Evolutionary conservation across 2,113 vertebrate genomes (phyloP), one percentile per base, ranked within the genome.

Genomic region (Ceyx cyanopectus): DNA sequence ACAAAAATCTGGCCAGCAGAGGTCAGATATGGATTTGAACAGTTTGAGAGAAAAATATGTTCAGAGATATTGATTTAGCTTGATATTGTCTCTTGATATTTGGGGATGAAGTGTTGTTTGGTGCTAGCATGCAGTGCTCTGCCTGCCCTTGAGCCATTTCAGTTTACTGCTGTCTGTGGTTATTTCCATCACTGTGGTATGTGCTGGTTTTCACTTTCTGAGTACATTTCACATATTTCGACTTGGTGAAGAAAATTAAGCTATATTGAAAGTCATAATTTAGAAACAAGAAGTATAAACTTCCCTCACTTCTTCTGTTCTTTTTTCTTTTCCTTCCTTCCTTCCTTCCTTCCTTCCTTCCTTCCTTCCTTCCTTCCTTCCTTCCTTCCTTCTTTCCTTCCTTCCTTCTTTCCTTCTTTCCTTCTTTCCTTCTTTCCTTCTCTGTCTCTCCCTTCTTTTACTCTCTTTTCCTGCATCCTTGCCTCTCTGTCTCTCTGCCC

Each of bases 11-110:
- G 89, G 50, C 84, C 95, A 92, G 89, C 62, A 90, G 95, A 90
- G 91, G 74, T 94, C 90, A 95, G 92, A 30, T 87, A 79, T 8
- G 37, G 73, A 68, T 89, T 79, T 89, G 58, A 91, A 66, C 41
- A 66, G 29, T 50, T n/a, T 58, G 21, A 62, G 26, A 93, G 54
- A 27, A 51, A 41, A 77, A 80, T 26, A 17, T 29, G 10, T 23
- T 63, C 45, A 21, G 23, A 92, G 19, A 32, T 84, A 57, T 6
- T 57, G 0, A 30, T 78, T 75, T 50, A 7, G 8, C 13, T 81
- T 81, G 18, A 40, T 60, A 29, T 6, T 56, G 4, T 74, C 17
- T 74, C 37, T 57, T 3, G 4, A 6, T 40, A 58, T 68, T 57
- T 86, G 32, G 61, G 40, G 21, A 48, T 24, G 16, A 24, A 86